Conservation (phyloP, 2,113 vertebrate species). For the Mustela nigripes region DNA sequence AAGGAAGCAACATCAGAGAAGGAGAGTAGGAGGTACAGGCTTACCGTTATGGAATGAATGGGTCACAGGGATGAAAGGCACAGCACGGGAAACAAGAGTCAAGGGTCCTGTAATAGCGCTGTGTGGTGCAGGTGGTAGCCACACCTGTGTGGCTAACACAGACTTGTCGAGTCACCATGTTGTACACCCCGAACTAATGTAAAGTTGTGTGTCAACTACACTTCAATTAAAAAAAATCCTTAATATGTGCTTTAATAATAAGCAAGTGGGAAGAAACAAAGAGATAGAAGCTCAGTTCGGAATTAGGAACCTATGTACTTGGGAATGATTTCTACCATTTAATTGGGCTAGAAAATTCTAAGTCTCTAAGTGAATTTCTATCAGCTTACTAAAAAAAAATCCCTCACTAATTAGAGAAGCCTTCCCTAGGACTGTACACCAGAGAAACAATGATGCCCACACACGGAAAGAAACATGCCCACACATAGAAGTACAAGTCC, state of each 20-base stretch:
- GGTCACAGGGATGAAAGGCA: neutral
- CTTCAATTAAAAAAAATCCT: neutral
- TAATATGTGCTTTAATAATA: conserved; percentile 62
- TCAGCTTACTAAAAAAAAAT: neutral
- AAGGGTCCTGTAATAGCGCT: neutral
- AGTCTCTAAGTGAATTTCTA: neutral
- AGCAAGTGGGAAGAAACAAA: conserved; percentile 43
- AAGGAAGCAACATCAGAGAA: neutral
- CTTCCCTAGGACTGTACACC: conserved; percentile 23
- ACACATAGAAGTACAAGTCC: neutral
- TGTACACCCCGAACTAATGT: neutral
- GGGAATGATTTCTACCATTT: conserved; percentile 63
- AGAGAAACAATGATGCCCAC: neutral
- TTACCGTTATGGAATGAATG: neutral
- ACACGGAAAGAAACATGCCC: neutral
- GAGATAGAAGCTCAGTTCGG: conserved; percentile 47
- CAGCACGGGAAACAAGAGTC: neutral
- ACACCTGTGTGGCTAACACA: neutral
- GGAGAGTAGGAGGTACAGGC: neutral
- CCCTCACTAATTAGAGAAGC: neutral
- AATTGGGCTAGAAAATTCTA: conserved; percentile 53
- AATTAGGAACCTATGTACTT: conserved; percentile 64
- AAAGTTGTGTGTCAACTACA: neutral
- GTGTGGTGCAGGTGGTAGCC: neutral
- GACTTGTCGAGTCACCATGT: neutral